Evolutionary conservation across 2,888 invertebrate species (phyloP).

Genomic region (Nephrotoma guestfalica): DNA sequence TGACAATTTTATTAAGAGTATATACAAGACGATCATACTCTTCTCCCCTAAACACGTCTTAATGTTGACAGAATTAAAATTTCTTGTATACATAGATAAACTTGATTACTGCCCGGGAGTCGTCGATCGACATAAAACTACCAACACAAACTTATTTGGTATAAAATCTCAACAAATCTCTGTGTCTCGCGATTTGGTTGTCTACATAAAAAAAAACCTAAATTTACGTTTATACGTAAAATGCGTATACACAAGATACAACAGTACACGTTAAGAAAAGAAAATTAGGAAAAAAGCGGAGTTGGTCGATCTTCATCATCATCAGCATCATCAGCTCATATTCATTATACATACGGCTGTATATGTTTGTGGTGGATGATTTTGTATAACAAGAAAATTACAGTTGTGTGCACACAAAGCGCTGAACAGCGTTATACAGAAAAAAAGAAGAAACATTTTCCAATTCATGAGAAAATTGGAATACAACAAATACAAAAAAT

Average conservation of each 20-base stretch:
- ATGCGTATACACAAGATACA: background rate
- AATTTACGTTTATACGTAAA: background rate
- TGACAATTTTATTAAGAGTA: background rate
- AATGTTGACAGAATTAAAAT: background rate
- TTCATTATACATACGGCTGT: background rate
- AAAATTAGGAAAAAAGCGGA: background rate
- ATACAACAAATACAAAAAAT: background rate
- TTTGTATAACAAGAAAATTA: background rate
- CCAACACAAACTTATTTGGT: background rate
- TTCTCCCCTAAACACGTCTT: background rate
- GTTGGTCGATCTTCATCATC: background rate
- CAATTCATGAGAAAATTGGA: background rate
- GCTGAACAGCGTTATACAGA: background rate
- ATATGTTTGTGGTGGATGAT: background rate
- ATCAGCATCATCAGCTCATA: background rate
- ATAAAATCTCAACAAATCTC: too few species aligned
- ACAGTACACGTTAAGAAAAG: background rate
- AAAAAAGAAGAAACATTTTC: background rate
- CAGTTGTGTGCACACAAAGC: background rate
- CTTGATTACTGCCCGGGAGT: background rate
- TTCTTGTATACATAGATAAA: background rate
- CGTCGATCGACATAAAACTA: background rate
- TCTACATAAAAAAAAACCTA: background rate
- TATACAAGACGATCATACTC: background rate
- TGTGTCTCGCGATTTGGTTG: background rate